Conservation (phyloP, 1,140 invertebrate species). For the Pseudomyrmex pallidus region DNA sequence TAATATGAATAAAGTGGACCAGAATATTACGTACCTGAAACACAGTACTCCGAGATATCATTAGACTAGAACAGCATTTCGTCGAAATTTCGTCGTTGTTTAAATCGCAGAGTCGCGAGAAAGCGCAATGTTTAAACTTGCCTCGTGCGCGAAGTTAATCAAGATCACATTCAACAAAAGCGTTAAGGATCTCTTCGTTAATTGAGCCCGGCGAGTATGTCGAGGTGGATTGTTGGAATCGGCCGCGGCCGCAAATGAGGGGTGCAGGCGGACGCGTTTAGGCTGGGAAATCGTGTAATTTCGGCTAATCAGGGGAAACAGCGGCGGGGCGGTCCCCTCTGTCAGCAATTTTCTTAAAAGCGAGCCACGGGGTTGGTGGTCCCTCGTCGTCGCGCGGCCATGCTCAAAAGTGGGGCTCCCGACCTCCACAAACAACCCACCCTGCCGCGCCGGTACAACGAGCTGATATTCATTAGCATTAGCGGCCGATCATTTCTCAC, state of each 20-base stretch:
- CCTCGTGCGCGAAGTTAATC: slow-evolving; percentile 19
- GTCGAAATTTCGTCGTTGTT: not conserved
- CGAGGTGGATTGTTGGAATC: slow-evolving; percentile 42
- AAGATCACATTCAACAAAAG: slow-evolving; percentile 33
- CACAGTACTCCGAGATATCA: not conserved
- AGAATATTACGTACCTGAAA: not conserved
- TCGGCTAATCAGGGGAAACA: slow-evolving; percentile 78
- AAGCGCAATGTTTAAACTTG: not conserved
- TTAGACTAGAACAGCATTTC: not conserved
- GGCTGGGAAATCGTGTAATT: slow-evolving; percentile 76
- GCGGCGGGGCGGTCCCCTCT: slow-evolving; percentile 63
- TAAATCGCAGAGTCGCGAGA: not conserved
- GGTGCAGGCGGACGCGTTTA: slow-evolving; percentile 48
- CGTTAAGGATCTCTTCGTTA: slow-evolving; percentile 61
- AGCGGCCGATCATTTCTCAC: slow-evolving; percentile 81
- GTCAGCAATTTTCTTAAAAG: slow-evolving; percentile 81
- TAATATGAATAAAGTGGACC: not conserved
- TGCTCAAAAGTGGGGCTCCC: slow-evolving; percentile 55
- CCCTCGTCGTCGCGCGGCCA: slow-evolving; percentile 50
- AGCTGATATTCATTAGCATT: slow-evolving; percentile 82
- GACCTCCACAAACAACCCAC: slow-evolving; percentile 70
- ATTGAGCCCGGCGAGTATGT: slow-evolving; percentile 61
- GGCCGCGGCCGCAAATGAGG: slow-evolving; percentile 27
- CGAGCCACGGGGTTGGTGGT: slow-evolving; percentile 58
- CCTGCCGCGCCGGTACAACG: slow-evolving; percentile 70